Percentiles rank a stretch among this genome's conserved stretches.
Evolutionary conservation across 2,113 vertebrate species (phyloP).

Genomic region (Osmerus eperlanus): DNA sequence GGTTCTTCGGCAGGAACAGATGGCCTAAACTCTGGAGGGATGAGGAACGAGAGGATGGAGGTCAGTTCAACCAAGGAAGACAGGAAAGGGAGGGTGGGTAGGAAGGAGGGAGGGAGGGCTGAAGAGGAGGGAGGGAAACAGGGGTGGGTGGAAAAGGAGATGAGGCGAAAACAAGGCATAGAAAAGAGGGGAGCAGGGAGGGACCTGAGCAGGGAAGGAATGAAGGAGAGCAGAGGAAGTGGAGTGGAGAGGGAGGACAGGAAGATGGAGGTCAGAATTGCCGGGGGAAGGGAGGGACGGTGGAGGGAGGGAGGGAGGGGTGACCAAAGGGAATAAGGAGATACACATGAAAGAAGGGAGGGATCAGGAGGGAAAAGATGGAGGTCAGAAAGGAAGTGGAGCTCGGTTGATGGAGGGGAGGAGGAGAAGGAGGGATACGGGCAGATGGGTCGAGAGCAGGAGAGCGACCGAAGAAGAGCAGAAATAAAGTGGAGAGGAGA

Average conservation of each 20-base stretch:
- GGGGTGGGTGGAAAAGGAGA: neutral
- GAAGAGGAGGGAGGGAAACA: neutral
- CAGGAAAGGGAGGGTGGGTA: neutral
- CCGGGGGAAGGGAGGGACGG: too few relatives aligned
- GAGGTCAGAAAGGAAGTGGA: neutral
- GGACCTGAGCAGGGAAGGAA: too few relatives aligned
- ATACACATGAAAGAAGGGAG: neutral
- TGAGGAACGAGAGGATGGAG: constrained; percentile 67
- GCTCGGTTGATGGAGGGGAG: neutral
- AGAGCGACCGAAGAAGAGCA: too few relatives aligned
- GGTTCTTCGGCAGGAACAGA: constrained; percentile 68
- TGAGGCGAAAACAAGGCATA: neutral
- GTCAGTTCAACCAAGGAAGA: constrained; percentile 45
- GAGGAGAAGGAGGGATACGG: neutral
- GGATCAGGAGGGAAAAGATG: neutral
- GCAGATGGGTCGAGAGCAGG: neutral
- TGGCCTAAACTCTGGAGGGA: constrained; percentile 69
- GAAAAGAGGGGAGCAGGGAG: neutral
- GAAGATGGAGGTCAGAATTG: neutral
- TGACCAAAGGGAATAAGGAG: neutral
- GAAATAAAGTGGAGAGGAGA: too few relatives aligned
- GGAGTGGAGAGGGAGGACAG: neutral
- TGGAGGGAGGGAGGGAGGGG: too few relatives aligned
- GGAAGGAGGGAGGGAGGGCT: too few relatives aligned
- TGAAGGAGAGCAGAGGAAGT: neutral